Evolutionary conservation across 2,888 invertebrate species (phyloP), one percentile per base, ranked within the genome.

Genomic region (Sicus ferrugineus): DNA sequence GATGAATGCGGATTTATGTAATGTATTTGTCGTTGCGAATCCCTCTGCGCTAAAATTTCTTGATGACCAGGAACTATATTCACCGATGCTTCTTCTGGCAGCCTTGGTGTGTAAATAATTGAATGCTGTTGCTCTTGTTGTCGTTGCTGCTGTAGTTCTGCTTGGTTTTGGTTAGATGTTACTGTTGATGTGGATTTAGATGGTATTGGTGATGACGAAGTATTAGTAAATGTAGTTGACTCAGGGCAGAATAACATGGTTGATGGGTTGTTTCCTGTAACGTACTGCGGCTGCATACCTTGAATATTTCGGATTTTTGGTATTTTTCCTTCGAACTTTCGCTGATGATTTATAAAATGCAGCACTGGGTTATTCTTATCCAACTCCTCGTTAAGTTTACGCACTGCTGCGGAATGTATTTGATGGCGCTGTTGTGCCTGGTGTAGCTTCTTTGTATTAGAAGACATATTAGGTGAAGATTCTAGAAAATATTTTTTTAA

Each of bases 321-420:
- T 77, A 85, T 85, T 79, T 83, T 84, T 34, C 85, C 85, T 73
- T 85, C 85, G 71, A 85, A 85, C 78, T 85, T 85, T 48, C 84
- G 83, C 19, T 79, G 75, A 64, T 81, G 80, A 77, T 80, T 82
- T 75, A 83, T 80, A 63, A 84, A 82, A 71, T 81, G 80, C 72
- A 85, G 76, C 70, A 79, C 77, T 34, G 80, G 83, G 76, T 80
- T 79, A 65, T 79, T 77, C 71, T 74, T 74, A 69, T 77, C 69
- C 68, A 78, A 70, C 73, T 79, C 78, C 61, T 80, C 79, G 74
- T 78, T 78, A 69, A 80, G 73, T 73, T 80, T 67, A 62, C 78
- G 79, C 71, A 76, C 72, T 38, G 75, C 48, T 21, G 26, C 59
- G 21, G 67, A 52, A 59, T 59, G 72, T 69, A 68, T 67, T 72